Base-by-base conservation (phyloP, 2,113 vertebrate species). In the Uropsilus gracilis region DNA sequence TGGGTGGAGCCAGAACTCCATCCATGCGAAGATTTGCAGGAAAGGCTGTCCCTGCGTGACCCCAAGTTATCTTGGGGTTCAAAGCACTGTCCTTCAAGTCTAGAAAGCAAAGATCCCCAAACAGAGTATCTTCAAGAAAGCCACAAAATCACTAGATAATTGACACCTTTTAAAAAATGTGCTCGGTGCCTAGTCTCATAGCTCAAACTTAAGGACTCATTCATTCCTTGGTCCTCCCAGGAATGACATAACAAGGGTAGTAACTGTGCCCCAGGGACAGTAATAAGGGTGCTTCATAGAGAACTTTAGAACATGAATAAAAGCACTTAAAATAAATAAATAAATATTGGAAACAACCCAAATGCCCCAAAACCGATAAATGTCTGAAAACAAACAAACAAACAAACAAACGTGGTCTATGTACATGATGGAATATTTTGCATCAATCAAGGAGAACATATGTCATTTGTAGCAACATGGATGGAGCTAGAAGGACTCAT, bases 1-100 rank as follows among this genome's bases (percentile, higher is more conserved):
- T 3, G 6, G 53, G 10, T 7, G 46, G 30, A 3, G 10, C 69
- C 77, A 0, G 5, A n/a, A 7, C 24, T 69, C 39, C 39, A 39
- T 42, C 55, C 26, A 8, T 3, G 42, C 57, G 13, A 75, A 46
- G 39, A 22, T 22, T 32, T 84, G 64, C 48, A 24, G 55, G 24
- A 8, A 78, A 82, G 95, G 42, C 91, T 88, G 42, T 94, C 96
- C 39, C 89, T 68, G 81, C 73, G 87, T 94, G 26, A 75, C 87
- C 94, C 53, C 32, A 95, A 94, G 90, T 90, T 95, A n/a, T 90
- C 93, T 90, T 69, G 75, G 61, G 80, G 30, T 44, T 77, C 64
- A 57, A 68, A 57, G 16, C 86, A 50, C 89, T 91, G 96, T 94
- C 96, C 95, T 86, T 64, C 39, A 69, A n/a, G 18, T 37, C 64